Evolutionary conservation across 2,113 vertebrate species (phyloP), one percentile per base, ranked within the genome.

Genomic region (Marmota monax): DNA sequence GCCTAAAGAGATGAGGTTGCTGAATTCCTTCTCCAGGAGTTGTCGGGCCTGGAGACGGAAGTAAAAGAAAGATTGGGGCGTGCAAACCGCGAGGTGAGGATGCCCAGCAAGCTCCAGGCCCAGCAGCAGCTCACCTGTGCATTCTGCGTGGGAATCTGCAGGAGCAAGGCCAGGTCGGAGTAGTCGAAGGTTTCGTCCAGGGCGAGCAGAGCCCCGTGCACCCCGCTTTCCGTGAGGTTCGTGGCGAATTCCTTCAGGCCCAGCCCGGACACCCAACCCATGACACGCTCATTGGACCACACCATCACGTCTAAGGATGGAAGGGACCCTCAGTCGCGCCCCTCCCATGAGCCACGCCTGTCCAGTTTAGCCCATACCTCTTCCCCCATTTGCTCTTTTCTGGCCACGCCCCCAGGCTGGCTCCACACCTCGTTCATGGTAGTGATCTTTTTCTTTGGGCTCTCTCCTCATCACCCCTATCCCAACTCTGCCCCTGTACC

Each of bases 151-250:
- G 99, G 99, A 85, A 99, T 99, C 98, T 99, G 99, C 96, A 99
- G 98, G 85, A 99, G 99, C 98, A 99, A 98, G 42, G 99, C 99
- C 98, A 99, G 98, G 97, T 99, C 99, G 0, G 99, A 99, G 98
- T 99, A 99, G 98, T 99, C 99, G 34, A 99, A 99, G 73, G 99
- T 99, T 98, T 99, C 99, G 39, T 99, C 99, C 42, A 99, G 96
- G 42, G 99, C 99, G 73, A 99, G 98, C 96, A 99, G 98, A 2
- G 99, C 98, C 53, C 99, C 99, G n/a, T 99, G 99, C 72, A 99
- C 99, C 79, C 99, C 99, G 37, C 99, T 99, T 98, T 99, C 99
- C 2, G 98, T 98, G 94, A 99, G 98, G 98, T 99, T 99, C 92
- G 99, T 99, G 56, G 99, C 99, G 56, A 99, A 99, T 94, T 99